Evolutionary conservation across 1,140 invertebrate genomes (phyloP).

Genomic region (Drosophila jambulina): DNA sequence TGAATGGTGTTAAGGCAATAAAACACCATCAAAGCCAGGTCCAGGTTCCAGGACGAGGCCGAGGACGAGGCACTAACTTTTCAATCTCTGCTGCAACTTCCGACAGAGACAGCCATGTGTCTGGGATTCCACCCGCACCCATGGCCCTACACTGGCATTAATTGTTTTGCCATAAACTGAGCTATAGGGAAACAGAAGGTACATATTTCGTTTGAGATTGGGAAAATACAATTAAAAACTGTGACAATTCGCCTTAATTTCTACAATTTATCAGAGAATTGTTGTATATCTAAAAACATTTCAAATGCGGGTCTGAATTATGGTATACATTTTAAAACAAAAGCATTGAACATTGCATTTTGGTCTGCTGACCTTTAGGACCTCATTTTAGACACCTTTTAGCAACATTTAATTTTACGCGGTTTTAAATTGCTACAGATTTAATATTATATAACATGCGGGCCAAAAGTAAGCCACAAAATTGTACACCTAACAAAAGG

Average conservation of each 20-base stretch:
- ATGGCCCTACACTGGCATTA: neutral
- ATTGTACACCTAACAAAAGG: neutral
- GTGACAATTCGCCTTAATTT: neutral
- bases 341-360: neutral
- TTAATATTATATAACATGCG: neutral
- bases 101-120: slow-evolving; percentile 44
- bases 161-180: neutral
- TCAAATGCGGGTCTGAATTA: neutral
- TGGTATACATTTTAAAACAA: neutral
- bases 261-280: neutral
- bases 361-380: neutral
- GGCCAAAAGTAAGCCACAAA: neutral
- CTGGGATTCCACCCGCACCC: slow-evolving; percentile 7
- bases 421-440: neutral
- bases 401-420: neutral
- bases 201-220: neutral
- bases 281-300: neutral
- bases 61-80: slow-evolving; percentile 61
- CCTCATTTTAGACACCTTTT: neutral
- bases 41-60: slow-evolving; percentile 11
- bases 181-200: neutral
- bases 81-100: slow-evolving; percentile 76
- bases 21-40: slow-evolving; percentile 68
- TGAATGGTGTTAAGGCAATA: slow-evolving; percentile 76
- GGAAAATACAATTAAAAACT: neutral